A percentile compares a stretch with the other conserved stretches of the same genome.
These are phyloP conservation scores for Contarinia nasturtii DNA, from an alignment of 1,140 invertebrate species.

Conservation along the genomic window DNA sequence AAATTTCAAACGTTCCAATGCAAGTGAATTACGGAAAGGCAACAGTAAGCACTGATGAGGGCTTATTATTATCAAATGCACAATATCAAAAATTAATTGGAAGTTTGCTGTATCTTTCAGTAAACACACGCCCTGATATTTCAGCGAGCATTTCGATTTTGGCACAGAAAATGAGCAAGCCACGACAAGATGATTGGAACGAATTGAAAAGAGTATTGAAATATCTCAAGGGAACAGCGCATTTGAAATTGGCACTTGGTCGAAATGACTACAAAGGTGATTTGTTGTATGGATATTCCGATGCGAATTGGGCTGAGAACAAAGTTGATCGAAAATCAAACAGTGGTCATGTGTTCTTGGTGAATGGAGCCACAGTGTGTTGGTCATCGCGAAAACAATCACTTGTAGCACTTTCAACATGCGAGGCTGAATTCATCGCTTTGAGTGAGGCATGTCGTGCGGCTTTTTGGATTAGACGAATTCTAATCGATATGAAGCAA, in stretches of 20 bases:
- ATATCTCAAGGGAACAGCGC: background rate
- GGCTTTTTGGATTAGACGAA: slow-evolving; percentile 7
- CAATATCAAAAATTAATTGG: background rate
- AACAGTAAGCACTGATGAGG: background rate
- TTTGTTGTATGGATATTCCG: slow-evolving; percentile 4
- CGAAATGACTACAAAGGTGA: background rate
- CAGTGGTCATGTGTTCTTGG: slow-evolving; percentile 7
- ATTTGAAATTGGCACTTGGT: background rate
- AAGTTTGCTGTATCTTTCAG: background rate
- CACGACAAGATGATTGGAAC: background rate
- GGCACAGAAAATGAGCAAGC: background rate
- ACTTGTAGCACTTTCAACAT: slow-evolving; percentile 9
- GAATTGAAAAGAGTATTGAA: background rate
- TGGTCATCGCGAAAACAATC: slow-evolving; percentile 10
- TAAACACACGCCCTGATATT: background rate
- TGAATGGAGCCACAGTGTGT: slow-evolving; percentile 5
- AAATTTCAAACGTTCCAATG: no score
- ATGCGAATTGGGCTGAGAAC: slow-evolving; percentile 9
- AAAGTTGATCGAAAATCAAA: slow-evolving; percentile 9
- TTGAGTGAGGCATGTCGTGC: slow-evolving; percentile 6
- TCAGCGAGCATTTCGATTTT: background rate
- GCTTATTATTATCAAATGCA: background rate
- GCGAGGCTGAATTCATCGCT: slow-evolving; percentile 9
- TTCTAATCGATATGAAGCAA: slow-evolving; percentile 3
- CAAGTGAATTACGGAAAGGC: background rate